Evolutionary conservation across 2,888 invertebrate genomes (phyloP).

Genomic region (Dryobota labecula): DNA sequence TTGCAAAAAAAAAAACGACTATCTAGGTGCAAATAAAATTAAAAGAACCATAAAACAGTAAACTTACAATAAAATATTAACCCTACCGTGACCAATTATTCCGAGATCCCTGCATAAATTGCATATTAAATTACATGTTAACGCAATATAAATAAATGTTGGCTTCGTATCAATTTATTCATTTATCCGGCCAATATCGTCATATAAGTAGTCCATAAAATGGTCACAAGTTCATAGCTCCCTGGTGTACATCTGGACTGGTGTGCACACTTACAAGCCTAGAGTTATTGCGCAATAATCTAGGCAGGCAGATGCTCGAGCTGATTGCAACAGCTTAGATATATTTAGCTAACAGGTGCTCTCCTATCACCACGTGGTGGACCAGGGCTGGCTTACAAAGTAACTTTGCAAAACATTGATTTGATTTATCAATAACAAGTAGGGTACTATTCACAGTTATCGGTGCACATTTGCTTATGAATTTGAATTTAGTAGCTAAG

Average conservation of each 20-base stretch:
- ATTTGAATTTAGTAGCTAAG: no score
- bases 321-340: constrained; percentile 82
- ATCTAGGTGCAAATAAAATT: neutral
- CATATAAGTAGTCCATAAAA: constrained; percentile 74
- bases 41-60: constrained; percentile 4
- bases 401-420: constrained; percentile 21
- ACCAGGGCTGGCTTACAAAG: constrained; percentile 75
- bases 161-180: constrained; percentile 51
- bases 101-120: constrained; percentile 9
- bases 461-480: no score
- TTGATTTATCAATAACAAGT: constrained; percentile 7
- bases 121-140: constrained; percentile 23
- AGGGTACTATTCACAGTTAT: neutral
- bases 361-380: constrained; percentile 77
- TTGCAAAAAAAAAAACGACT: neutral
- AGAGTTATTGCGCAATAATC: constrained; percentile 87
- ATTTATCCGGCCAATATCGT: constrained; percentile 49
- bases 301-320: constrained; percentile 85
- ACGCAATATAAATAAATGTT: constrained; percentile 34
- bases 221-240: constrained; percentile 82
- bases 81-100: constrained; percentile 18
- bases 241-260: constrained; percentile 81
- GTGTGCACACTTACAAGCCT: constrained; percentile 78
- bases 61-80: constrained; percentile 10
- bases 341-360: constrained; percentile 88